These are phyloP conservation scores for Penaeus japonicus DNA, from an alignment of 1,140 invertebrate genomes.

Conservation along the genomic window DNA sequence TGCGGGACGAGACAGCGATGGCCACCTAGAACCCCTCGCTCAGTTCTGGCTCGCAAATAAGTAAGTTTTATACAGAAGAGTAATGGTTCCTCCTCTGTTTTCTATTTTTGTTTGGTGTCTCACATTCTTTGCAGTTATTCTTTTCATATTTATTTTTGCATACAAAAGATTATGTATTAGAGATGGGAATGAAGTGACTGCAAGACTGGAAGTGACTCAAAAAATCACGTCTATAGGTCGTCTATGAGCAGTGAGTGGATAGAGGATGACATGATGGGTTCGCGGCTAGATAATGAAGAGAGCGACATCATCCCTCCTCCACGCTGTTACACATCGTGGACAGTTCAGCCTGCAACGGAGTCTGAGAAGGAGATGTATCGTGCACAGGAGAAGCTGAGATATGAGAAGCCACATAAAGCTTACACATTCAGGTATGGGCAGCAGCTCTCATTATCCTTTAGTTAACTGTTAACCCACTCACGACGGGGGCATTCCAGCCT, in stretches of 20 bases:
- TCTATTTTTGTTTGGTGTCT: constrained; percentile 50
- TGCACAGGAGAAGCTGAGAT: constrained; percentile 76
- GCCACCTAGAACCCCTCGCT: constrained; percentile 77
- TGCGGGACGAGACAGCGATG: constrained; percentile 89
- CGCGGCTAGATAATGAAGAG: constrained; percentile 57
- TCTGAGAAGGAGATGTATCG: constrained; percentile 83
- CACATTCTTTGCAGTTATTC: no score
- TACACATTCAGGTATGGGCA: constrained; percentile 74
- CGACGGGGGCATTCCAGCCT: no score
- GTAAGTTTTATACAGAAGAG: constrained; percentile 60
- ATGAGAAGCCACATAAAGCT: constrained; percentile 83
- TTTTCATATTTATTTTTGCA: no score
- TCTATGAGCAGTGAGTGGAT: constrained; percentile 45
- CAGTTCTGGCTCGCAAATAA: constrained; percentile 77
- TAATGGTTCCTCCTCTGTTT: background rate
- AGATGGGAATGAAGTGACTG: background rate
- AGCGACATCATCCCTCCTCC: constrained; percentile 68
- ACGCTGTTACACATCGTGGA: constrained; percentile 78
- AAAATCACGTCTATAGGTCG: constrained; percentile 1
- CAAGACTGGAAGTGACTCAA: background rate
- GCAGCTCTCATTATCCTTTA: background rate
- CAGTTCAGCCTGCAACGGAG: constrained; percentile 78
- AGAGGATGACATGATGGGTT: constrained; percentile 44
- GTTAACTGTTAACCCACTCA: background rate
- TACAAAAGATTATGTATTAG: background rate